These are phyloP conservation scores for Hypomecis atomaria DNA, from an alignment of 2,888 invertebrate genomes.

Conservation along the genomic window DNA sequence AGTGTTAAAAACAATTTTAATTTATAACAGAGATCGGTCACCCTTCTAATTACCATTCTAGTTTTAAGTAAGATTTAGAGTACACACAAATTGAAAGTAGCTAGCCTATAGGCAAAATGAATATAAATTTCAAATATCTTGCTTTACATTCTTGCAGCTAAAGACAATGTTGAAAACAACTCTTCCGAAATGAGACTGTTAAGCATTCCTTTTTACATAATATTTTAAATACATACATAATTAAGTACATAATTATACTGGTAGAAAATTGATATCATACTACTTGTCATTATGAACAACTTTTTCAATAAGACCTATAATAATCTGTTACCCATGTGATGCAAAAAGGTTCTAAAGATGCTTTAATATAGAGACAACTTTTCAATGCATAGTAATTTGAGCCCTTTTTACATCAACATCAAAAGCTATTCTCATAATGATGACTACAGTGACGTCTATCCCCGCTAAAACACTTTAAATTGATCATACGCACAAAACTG, in stretches of 20 bases:
- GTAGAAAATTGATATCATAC: too few relatives aligned
- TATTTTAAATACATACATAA: slow-evolving; percentile 34
- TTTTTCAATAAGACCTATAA: too few relatives aligned
- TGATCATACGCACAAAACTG: slow-evolving; percentile 53
- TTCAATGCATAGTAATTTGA: too few relatives aligned
- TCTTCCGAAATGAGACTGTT: slow-evolving; percentile 57
- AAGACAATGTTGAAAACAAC: slow-evolving; percentile 28
- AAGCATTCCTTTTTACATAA: slow-evolving; percentile 62
- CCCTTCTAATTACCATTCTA: slow-evolving; percentile 9
- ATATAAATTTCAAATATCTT: background rate
- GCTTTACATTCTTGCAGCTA: slow-evolving; percentile 10
- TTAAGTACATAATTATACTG: slow-evolving; percentile 12
- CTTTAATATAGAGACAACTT: too few relatives aligned
- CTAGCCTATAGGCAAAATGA: background rate
- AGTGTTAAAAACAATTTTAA: too few relatives aligned
- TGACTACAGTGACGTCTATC: background rate
- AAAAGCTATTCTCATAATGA: too few relatives aligned
- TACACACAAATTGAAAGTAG: background rate
- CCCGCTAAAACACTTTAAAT: slow-evolving; percentile 49
- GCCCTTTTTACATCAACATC: too few relatives aligned
- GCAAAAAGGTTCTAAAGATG: too few relatives aligned
- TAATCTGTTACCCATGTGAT: too few relatives aligned
- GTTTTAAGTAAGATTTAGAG: background rate
- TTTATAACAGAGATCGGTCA: too few relatives aligned
- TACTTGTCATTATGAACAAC: too few relatives aligned